A percentile compares a stretch with the other conserved stretches of the same genome.
Conservation (phyloP, 2,797 vertebrate genomes). For the Aulostomus chinensis region DNA sequence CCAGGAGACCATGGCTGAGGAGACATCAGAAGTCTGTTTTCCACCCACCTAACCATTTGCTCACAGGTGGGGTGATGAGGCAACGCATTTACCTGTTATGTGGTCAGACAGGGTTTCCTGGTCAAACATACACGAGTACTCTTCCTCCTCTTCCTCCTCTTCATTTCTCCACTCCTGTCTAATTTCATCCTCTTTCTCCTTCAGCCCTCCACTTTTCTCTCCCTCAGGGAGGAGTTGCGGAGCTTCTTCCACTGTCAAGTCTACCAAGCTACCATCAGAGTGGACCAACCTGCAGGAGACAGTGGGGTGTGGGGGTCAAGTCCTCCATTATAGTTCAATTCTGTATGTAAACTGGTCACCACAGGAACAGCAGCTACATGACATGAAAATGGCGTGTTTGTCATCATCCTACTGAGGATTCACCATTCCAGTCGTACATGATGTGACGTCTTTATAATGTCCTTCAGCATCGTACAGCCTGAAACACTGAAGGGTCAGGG, state of each 20-base stretch:
- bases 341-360: too few relatives aligned
- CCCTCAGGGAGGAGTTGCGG: slow-evolving; percentile 36
- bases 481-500: too few relatives aligned
- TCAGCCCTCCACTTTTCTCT: background rate
- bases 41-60: too few relatives aligned
- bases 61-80: background rate
- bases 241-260: slow-evolving; percentile 85
- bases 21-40: slow-evolving; percentile 8
- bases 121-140: slow-evolving; percentile 41
- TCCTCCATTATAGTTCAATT: too few relatives aligned
- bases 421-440: too few relatives aligned
- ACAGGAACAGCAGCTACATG: too few relatives aligned
- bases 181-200: slow-evolving; percentile 28
- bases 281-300: slow-evolving; percentile 85
- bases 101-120: slow-evolving; percentile 59
- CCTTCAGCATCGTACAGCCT: too few relatives aligned
- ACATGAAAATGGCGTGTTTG: too few relatives aligned
- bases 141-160: slow-evolving; percentile 35
- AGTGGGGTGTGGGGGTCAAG: background rate
- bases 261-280: slow-evolving; percentile 91
- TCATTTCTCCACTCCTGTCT: slow-evolving; percentile 15
- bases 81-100: slow-evolving; percentile 74
- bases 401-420: too few relatives aligned
- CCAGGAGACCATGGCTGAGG: slow-evolving; percentile 89
- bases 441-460: too few relatives aligned